These are phyloP conservation scores for Cerastis leucographa DNA, from an alignment of 2,888 invertebrate species.

Conservation along the genomic window DNA sequence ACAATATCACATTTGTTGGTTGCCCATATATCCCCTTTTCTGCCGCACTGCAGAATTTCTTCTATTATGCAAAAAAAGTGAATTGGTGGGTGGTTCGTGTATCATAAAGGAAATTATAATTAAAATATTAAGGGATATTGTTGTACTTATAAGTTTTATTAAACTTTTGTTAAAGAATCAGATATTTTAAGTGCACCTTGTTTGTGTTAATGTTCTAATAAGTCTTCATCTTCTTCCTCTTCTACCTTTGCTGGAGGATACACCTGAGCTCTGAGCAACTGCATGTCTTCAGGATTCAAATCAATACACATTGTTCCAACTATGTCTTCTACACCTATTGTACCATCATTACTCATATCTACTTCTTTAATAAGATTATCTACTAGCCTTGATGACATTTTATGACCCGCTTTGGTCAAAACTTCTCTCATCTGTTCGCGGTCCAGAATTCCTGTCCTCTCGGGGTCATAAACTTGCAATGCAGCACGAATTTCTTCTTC, in stretches of 20 bases:
- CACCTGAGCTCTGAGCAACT: conserved; percentile 76
- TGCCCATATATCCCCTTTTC: too few relatives aligned
- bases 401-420: conserved; percentile 79
- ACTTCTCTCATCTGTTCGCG: conserved; percentile 81
- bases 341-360: conserved; percentile 85
- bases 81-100: not conserved
- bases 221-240: conserved; percentile 22
- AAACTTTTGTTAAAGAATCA: not conserved
- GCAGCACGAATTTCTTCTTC: conserved; percentile 84
- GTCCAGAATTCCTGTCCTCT: conserved; percentile 77
- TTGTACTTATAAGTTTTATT: conserved; percentile 15
- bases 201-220: conserved; percentile 2
- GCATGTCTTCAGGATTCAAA: conserved; percentile 83
- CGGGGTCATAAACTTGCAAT: conserved; percentile 82
- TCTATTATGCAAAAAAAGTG: not conserved
- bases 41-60: not conserved
- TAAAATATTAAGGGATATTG: not conserved
- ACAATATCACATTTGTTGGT: too few relatives aligned
- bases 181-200: not conserved
- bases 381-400: conserved; percentile 77
- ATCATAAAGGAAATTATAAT: not conserved
- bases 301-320: conserved; percentile 87
- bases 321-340: conserved; percentile 85
- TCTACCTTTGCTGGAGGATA: conserved; percentile 66
- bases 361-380: conserved; percentile 86